Evolutionary conservation across 2,888 invertebrate species (phyloP), one percentile per base, ranked within the genome.

Genomic region (Schizotus pectinicornis): DNA sequence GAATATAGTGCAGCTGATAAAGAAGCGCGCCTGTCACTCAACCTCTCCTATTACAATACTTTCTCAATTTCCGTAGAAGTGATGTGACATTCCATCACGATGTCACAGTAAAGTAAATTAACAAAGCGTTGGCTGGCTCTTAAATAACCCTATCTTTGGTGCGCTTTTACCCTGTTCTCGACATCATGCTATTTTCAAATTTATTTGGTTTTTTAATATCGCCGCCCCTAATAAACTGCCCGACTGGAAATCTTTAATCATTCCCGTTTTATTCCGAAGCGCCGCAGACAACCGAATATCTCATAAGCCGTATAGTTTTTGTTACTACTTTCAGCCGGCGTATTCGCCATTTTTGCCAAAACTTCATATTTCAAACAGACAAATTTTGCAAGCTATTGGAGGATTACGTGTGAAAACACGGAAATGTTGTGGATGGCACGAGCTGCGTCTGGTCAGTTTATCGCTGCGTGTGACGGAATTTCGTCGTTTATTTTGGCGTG

Each of bases 1-100:
- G 74, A 75, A 75, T 74, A 74, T 76, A 77, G 67, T 77, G 74
- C 75, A 76, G 71, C 77, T 77, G 78, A 78, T 78, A 78, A 79
- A 77, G 78, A 74, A 78, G 73, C 76, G 64, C 73, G 75, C 71
- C 75, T 78, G 78, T 77, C 79, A 77, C 74, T 79, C 79, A 79
- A 68, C 70, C 69, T 69, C 74, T 74, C 71, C 76, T 75, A 75
- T 77, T 77, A 78, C 77, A 78, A 78, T 77, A 77, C 77, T 77
- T 78, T 77, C 77, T 77, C 78, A 78, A 78, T 78, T 78, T 78
- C 78, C 78, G 76, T 72, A 72, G 72, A 73, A 73, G 73, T 75
- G 77, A 77, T 77, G 78, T 77, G 78, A 77, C 77, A 78, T 77
- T 77, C 75, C 77, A 78, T 78, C 78, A 77, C 74, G 73, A 73